Base-by-base conservation (phyloP, 2,888 invertebrate genomes). In the Amphimallon solstitiale region DNA sequence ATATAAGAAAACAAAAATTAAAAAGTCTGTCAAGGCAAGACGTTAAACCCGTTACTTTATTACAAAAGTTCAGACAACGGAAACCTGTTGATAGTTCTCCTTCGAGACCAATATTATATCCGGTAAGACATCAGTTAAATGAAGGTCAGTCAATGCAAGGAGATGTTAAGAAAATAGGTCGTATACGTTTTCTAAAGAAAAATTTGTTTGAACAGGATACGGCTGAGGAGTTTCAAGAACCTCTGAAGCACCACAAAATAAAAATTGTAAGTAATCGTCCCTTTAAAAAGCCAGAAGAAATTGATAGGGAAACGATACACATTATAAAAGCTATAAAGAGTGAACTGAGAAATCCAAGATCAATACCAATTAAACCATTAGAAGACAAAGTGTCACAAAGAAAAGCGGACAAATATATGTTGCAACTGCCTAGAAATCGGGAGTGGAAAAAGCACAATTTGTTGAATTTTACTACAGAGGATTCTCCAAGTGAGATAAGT, bases 261-360 rank as follows among this genome's bases (percentile, higher is more conserved):
- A 45, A 21, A 29, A 10, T n/a, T 35, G 12, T 10, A 21, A 17
- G 14, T 15, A n/a, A 10, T 14, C 19, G 10, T n/a, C 9, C 17
- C 0, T 40, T 5, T 2, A 52, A 17, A 37, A 52, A 46, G 19
- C n/a, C n/a, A 1, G 51, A 49, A 17, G 63, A 56, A 29, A 46
- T 62, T 12, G 63, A 67, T 21, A 63, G 63, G 12, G 63, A 67
- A 43, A 67, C 63, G 9, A 56, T 51, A 37, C 14, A 63, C 10
- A 49, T 67, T 21, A 59, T 67, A 35, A 49, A 21, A 14, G 19
- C 23, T 15, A 63, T 67, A 15, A 63, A 67, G 35, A 34, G n/a
- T 21, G 67, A 67, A 21, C 43, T 67, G 35, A 56, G 63, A 23
- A 59, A 63, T 45, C 40, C 35, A 59, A 63, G 40, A 40, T 19